Percentiles rank a stretch among this genome's conserved stretches.
Evolutionary conservation across 92 coral and sea anemone species (phyloP).

Genomic region (Epizoanthus ramosus): DNA sequence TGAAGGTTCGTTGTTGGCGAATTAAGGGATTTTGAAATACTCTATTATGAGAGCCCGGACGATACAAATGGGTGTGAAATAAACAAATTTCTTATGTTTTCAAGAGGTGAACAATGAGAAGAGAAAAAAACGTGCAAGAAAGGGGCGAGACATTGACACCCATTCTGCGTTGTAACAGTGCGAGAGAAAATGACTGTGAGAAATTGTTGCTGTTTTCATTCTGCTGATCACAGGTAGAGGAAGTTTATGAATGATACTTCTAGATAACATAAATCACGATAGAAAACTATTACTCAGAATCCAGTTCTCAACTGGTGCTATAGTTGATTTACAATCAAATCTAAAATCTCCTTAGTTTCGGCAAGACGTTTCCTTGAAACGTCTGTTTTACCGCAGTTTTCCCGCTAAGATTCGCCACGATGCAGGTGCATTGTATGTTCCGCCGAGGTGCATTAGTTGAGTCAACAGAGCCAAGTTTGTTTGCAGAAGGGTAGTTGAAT

Average conservation of each 20-base stretch:
- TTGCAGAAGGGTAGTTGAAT: slow-evolving; percentile 41
- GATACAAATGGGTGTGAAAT: not conserved
- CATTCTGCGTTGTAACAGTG: not conserved
- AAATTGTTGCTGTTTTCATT: not conserved
- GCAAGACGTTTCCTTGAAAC: slow-evolving; percentile 14
- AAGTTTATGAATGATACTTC: not conserved
- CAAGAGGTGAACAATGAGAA: slow-evolving; percentile 9
- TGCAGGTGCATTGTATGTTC: slow-evolving; percentile 33
- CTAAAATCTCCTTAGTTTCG: not conserved
- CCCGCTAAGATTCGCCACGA: slow-evolving; percentile 30
- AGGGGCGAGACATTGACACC: not conserved
- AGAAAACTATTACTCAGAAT: not conserved
- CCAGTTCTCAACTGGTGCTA: not conserved
- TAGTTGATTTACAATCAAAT: slow-evolving; percentile 7
- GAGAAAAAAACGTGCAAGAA: not conserved
- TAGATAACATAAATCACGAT: not conserved
- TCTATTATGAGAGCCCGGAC: not conserved
- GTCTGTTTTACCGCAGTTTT: slow-evolving; percentile 24
- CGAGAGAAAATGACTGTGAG: not conserved
- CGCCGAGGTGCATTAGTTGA: slow-evolving; percentile 44
- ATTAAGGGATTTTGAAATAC: not conserved
- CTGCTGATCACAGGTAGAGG: not conserved
- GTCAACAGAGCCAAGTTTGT: slow-evolving; percentile 32
- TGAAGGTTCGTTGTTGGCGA: not conserved
- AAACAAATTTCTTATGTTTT: not conserved